A percentile compares a stretch with the other conserved stretches of the same genome.
Evolutionary conservation across 1,140 invertebrate species (phyloP).

Genomic region (Achatina immaculata): DNA sequence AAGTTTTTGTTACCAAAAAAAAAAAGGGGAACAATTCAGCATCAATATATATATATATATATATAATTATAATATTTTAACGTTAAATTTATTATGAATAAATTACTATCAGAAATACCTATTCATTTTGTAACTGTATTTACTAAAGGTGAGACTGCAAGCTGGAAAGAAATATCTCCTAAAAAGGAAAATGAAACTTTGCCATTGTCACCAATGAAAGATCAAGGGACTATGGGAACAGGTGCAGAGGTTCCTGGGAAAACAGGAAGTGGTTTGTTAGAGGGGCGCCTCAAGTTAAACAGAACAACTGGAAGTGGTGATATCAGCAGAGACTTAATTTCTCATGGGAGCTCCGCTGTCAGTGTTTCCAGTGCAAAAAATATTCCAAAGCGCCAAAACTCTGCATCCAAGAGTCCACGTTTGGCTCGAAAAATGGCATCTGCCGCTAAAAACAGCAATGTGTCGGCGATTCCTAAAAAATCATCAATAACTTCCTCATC

Average conservation of each 20-base stretch:
- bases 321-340: background rate
- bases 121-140: no score
- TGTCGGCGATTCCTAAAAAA: background rate
- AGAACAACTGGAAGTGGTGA: slow-evolving; percentile 26
- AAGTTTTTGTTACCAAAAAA: no score
- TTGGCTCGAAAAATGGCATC: slow-evolving; percentile 24
- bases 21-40: no score
- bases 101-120: no score
- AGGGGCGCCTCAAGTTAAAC: slow-evolving; percentile 6
- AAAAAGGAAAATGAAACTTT: slow-evolving; percentile 40
- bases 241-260: slow-evolving; percentile 29
- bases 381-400: slow-evolving; percentile 23
- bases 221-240: slow-evolving; percentile 32
- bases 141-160: slow-evolving; percentile 40
- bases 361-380: background rate
- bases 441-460: slow-evolving; percentile 20
- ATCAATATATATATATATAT: no score
- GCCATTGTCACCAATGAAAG: slow-evolving; percentile 13
- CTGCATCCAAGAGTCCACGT: slow-evolving; percentile 30
- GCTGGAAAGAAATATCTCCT: slow-evolving; percentile 55
- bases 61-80: no score
- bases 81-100: no score
- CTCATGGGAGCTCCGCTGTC: background rate
- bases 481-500: slow-evolving; percentile 18
- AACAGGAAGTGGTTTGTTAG: background rate